Evolutionary conservation across 53 echinoderm and acorn worm genomes (phyloP).

Genomic region (Mesocentrotus franciscanus): DNA sequence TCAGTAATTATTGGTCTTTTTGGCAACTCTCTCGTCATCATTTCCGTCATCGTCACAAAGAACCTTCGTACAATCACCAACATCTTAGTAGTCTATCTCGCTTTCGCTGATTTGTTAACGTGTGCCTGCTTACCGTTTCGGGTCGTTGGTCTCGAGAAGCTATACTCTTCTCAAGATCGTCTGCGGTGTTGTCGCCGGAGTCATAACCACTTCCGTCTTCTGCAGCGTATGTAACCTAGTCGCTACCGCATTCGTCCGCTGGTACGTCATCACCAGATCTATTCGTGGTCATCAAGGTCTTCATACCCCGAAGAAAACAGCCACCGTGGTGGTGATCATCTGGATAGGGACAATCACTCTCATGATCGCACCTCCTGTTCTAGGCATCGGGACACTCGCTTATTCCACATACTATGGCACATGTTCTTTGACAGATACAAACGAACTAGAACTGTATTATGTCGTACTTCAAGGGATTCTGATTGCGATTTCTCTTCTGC

Average conservation of each 20-base stretch:
- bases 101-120: not conserved
- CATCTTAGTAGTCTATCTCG: not conserved
- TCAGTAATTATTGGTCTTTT: not conserved
- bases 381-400: not conserved
- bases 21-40: not conserved
- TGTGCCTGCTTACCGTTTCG: not conserved
- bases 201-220: too few relatives aligned
- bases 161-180: not conserved
- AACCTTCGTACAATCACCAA: conserved; percentile 9
- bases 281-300: too few relatives aligned
- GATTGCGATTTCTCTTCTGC: too few relatives aligned
- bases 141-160: not conserved
- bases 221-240: too few relatives aligned
- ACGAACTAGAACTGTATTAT: too few relatives aligned
- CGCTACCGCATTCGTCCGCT: too few relatives aligned
- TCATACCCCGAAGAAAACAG: too few relatives aligned
- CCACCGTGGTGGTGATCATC: not conserved
- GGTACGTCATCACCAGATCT: too few relatives aligned
- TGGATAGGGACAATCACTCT: not conserved
- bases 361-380: not conserved
- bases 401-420: not conserved
- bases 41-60: conserved; percentile 3
- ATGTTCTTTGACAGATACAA: not conserved
- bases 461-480: not conserved
- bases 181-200: too few relatives aligned